Evolutionary conservation across 2,888 invertebrate species (phyloP), one percentile per base, ranked within the genome.

Genomic region (Eristalis tenax): DNA sequence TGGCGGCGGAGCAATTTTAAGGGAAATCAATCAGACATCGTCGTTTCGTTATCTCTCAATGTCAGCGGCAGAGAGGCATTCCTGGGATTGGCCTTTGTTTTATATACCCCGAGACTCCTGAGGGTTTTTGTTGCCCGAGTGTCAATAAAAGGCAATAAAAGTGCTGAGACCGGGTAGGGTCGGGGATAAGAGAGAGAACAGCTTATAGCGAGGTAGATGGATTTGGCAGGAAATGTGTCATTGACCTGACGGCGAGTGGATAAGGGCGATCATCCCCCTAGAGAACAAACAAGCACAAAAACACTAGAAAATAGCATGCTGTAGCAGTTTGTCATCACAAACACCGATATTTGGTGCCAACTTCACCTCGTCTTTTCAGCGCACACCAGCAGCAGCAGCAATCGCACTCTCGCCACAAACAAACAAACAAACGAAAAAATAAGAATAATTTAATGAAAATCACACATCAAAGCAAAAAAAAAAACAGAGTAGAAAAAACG

Each of bases 281-380:
- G 26, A 32, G 32, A 32, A 4, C 28, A 28, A 4, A 2, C 28
- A 28, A 5, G 32, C 5, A 6, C 6, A 43, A 15, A 15, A 43
- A 15, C 15, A 0, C 13, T 5, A n/a, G 2, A 4, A n/a, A n/a
- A 15, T 0, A 1, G 1, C 35, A 35, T 11, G 10, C 35, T 32
- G 32, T 32, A 6, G 11, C 11, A 35, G 70, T 57, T 28, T 64
- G 40, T 79, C 65, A 73, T 66, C 57, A 65, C 65, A 50, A 69
- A 28, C 40, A 15, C 63, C 32, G 57, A 50, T 43, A 57, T 13
- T 2, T 28, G 35, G 50, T 82, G 82, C 82, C 82, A 82, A 68
- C 32, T 61, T n/a, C 40, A 11, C 22, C 35, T 57, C 4, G 28
- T 4, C 3, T 10, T 38, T 66, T 65, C 64, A 5, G 50, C 50